Base-by-base conservation (phyloP, 2,113 vertebrate genomes). In the Calyptommatus sinebrachiatus region DNA sequence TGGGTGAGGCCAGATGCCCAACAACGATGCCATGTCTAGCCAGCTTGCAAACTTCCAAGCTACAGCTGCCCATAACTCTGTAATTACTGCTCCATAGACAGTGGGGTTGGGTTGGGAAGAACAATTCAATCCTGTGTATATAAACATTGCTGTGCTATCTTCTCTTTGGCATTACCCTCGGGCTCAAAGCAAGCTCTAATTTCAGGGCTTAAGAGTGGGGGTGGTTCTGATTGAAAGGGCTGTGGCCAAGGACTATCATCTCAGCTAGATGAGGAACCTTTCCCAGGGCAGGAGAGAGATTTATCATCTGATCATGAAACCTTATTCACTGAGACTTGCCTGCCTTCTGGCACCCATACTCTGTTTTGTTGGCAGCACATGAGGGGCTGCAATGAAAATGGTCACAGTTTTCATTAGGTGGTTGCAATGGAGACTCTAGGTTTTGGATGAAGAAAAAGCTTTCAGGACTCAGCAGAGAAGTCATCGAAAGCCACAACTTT, bases 161-260 rank as follows among this genome's bases (percentile, higher is more conserved):
- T 75, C 79, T 81, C 12, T 12, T 20, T 69, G 65, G 79, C 72
- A 81, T 81, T 72, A 48, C 50, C 79, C 79, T 81, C 72, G 1
- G 65, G 72, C 79, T 81, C 72, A 81, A 61, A 75, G 79, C 74
- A 81, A 81, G 79, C 79, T 81, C 72, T 81, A 81, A 81, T 81
- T 81, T 81, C 72, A 81, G 79, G 79, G 65, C 79, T 81, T 81
- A 62, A 81, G 65, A 10, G n/a, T 29, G 65, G 65, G 79, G 79
- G 79, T 75, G 79, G 72, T 81, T 81, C 65, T 81, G 75, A 75
- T 21, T 41, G 65, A 81, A 61, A 81, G 79, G 65, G 65, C 79
- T 81, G 79, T 81, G 72, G 73, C 72, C 79, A 29, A 45, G 50
- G 35, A n/a, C 79, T 81, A 69, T 81, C 72, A 81, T 81, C 79